Evolutionary conservation across 2,797 vertebrate genomes (phyloP), one percentile per base, ranked within the genome.

Genomic region (Peromyscus aztecus): DNA sequence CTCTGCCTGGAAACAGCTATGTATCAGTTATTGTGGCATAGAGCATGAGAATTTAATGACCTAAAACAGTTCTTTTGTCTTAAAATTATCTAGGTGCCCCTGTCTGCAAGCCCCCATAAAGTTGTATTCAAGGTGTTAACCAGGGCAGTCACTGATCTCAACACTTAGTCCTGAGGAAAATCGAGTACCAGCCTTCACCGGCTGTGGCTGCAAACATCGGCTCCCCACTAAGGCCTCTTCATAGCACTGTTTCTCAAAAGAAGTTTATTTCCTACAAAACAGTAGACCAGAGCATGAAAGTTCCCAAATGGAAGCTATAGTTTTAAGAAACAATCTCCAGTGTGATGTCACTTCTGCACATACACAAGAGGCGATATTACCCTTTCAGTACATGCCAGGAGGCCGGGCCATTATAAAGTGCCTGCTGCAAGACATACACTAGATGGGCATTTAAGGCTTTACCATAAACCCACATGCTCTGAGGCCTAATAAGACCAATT

Each of bases 11-110:
- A 94, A 57, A 27, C 65, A 91, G 71, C 11, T 16, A 78, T 73
- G 0, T 69, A 16, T 71, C 49, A 78, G 29, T 84, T 88, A 94
- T 87, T 82, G 4, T 61, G 76, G 83, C 1, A 6, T 67, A 49
- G 24, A 49, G 75, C 37, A 90, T 69, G 71, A 92, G 90, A 94
- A 75, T 55, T 63, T 89, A 65, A 63, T 78, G 40, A 55, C 59
- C 94, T 92, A 90, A 84, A 89, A 73, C 19, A 89, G 49, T 69
- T 77, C 46, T 78, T 78, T 93, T 91, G 73, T 29, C 73, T 81
- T n/a, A 83, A 34, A 80, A 55, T 31, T 89, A 73, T 37, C 27
- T n/a, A 46, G 67, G 14, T 37, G 16, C 65, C 46, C 27, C 55
- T 24, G 75, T 37, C 31, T 69, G 61, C 34, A 97, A 82, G 17